Evolutionary conservation across 2,797 vertebrate species (phyloP), one percentile per base, ranked within the genome.

Genomic region (Odontamblyopus lacepedii): DNA sequence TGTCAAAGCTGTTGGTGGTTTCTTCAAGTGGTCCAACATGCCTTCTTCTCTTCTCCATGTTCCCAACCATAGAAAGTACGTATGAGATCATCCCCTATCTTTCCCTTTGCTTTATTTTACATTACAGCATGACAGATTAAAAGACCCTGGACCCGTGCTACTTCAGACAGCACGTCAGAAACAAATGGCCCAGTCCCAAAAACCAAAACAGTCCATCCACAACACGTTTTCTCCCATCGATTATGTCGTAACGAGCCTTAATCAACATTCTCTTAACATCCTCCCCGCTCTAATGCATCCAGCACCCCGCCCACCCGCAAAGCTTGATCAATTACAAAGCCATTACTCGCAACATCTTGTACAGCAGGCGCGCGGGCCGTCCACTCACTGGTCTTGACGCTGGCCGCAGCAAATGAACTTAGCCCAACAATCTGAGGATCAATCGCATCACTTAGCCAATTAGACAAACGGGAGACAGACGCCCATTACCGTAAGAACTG

Each of bases 371-470:
- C 23, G 67, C 71, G 76, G 81, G 76, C 82, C 77, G 83, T 78
- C 80, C 76, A 69, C 85, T 85, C 61, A 78, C 87, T 77, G 88
- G 85, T 84, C 88, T 82, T 51, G 72, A 60, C 61, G 30, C 79
- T 74, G 86, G 87, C 83, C 81, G 29, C 85, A 77, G 85, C 87
- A 91, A 91, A 93, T 90, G 88, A 94, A 93, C 86, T 92, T 90
- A 89, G 87, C 78, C 77, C 77, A 89, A 92, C 90, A 89, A 92
- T 92, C 87, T 87, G 78, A 89, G 85, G 88, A 93, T 94, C 92
- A 93, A 94, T 93, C 88, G 88, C 90, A 93, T 93, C 93, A 93
- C 93, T 94, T 92, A 93, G 89, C 91, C 93, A 94, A 94, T 94
- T 94, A 94, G 91, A 92, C 90, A 91, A 89, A 82, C 88, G 88